A percentile compares a stretch with the other conserved stretches of the same genome.
phyloP scores from a whole-genome alignment of 2,113 vertebrate genomes.

The Myodes glareolus region DNA sequence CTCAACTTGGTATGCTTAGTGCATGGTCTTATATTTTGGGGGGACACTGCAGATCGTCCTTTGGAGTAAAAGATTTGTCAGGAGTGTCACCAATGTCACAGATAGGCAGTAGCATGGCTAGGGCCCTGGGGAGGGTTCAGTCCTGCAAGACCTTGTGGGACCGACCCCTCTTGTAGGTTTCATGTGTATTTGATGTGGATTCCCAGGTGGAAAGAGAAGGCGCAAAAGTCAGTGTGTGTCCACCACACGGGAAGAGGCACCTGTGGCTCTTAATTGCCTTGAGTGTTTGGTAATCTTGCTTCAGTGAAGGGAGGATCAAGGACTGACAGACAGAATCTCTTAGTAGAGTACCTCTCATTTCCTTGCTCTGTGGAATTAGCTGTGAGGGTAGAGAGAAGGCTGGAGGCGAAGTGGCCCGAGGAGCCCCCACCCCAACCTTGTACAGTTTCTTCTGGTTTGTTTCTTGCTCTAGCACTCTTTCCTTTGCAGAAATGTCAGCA shows the following conservation, averaged over 20 bases:
- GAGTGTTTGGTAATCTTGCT: not conserved
- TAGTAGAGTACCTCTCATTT: not conserved
- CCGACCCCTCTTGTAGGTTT: not conserved
- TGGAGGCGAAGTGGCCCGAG: not conserved
- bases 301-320: too few species aligned
- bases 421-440: too few species aligned
- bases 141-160: accelerated
- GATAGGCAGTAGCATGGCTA: not conserved
- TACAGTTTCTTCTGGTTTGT: not conserved
- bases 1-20: not conserved
- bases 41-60: too few species aligned
- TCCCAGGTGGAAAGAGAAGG: not conserved
- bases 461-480: not conserved
- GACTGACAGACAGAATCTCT: not conserved
- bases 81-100: not conserved
- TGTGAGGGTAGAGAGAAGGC: not conserved
- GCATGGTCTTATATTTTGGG: too few species aligned
- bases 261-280: not conserved
- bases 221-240: not conserved
- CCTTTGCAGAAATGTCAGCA: not conserved
- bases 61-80: not conserved
- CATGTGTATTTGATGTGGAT: not conserved
- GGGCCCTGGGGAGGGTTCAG: not conserved
- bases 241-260: too few species aligned
- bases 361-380: not conserved